Evolutionary conservation across 2,797 vertebrate genomes (phyloP).

Genomic region (Micropoecilia bifurca): DNA sequence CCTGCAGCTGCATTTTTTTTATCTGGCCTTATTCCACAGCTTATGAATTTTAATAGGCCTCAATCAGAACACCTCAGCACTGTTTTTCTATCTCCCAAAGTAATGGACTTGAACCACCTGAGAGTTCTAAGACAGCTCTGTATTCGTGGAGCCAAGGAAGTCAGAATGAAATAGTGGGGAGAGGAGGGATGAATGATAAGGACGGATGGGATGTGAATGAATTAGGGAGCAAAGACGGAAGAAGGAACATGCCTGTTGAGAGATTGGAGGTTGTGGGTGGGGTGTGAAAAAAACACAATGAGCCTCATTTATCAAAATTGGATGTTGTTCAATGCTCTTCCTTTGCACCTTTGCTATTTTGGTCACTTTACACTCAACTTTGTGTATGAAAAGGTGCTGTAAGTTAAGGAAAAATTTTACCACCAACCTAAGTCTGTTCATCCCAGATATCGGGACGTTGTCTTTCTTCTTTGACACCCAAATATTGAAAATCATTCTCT

Average conservation of each 20-base stretch:
- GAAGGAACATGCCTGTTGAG: conserved; percentile 20
- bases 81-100: conserved; percentile 85
- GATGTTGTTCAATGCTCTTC: background rate
- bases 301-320: conserved; percentile 5
- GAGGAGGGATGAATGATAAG: conserved; percentile 67
- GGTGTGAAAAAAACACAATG: conserved; percentile 37
- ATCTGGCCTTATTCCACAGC: conserved; percentile 82
- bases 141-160: conserved; percentile 72
- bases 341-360: background rate
- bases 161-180: conserved; percentile 66
- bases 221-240: conserved; percentile 46
- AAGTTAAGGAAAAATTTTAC: background rate
- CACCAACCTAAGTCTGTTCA: background rate
- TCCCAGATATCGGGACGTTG: background rate
- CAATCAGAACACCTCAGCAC: conserved; percentile 82
- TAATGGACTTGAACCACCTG: conserved; percentile 85
- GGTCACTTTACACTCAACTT: background rate
- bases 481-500: background rate
- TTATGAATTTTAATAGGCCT: conserved; percentile 88
- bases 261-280: conserved; percentile 33
- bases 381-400: background rate
- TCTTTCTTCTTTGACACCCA: background rate
- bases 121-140: conserved; percentile 76
- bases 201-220: conserved; percentile 64
- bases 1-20: conserved; percentile 58